Conservation (phyloP, 2,113 vertebrate species). For the Paralichthys olivaceus region DNA sequence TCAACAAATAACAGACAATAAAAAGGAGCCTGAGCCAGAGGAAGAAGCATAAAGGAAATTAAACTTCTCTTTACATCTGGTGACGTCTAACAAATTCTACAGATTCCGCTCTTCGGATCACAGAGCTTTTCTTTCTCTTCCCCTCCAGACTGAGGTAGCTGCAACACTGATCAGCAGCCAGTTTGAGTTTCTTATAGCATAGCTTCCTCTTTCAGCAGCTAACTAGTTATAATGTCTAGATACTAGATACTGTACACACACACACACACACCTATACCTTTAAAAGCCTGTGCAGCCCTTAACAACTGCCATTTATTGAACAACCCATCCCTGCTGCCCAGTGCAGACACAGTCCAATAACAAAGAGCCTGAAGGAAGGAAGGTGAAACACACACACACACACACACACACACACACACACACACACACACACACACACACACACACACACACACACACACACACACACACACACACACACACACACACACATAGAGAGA, state of each 20-base stretch:
- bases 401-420: constrained; percentile 17
- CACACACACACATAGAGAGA: constrained; percentile 19
- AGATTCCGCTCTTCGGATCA: constrained; percentile 1
- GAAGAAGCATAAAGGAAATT: constrained; percentile 5
- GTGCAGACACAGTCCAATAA: constrained; percentile 61
- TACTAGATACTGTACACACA: neutral
- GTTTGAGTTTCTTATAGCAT: constrained; percentile 55
- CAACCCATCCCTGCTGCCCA: constrained; percentile 52
- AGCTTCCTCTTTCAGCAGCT: constrained; percentile 11
- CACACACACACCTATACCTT: constrained; percentile 25
- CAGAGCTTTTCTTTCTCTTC: neutral
- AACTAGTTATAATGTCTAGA: neutral
- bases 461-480: neutral
- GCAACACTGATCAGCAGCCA: constrained; percentile 32
- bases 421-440: neutral
- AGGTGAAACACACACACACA: neutral
- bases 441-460: constrained; percentile 9
- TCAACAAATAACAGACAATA: constrained; percentile 64
- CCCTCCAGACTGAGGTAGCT: neutral
- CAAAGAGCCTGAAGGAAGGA: constrained; percentile 50
- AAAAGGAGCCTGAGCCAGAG: constrained; percentile 25
- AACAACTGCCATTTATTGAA: constrained; percentile 59
- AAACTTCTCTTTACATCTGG: constrained; percentile 30
- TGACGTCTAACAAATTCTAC: neutral
- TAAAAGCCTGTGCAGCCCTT: constrained; percentile 30